These are phyloP conservation scores for Luscinia megarhynchos DNA, from an alignment of 2,797 vertebrate species.

Conservation along the genomic window DNA sequence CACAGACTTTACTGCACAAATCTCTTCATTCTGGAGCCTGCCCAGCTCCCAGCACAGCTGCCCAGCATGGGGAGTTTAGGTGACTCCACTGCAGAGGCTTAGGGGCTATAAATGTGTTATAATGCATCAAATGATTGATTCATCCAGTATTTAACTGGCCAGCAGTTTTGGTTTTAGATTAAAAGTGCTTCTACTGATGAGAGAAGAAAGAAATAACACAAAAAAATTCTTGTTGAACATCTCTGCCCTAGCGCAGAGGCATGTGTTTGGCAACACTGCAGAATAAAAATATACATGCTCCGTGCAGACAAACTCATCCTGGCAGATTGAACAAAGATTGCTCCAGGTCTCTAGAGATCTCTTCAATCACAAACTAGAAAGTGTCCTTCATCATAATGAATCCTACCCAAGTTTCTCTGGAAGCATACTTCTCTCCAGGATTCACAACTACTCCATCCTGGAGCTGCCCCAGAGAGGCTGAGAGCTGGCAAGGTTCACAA, in stretches of 20 bases:
- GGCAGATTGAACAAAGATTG: constrained; percentile 38
- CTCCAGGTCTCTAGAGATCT: constrained; percentile 24
- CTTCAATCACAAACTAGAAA: constrained; percentile 19
- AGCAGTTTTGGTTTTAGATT: background rate
- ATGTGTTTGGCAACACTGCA: constrained; percentile 21
- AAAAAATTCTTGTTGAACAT: background rate
- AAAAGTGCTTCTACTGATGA: background rate
- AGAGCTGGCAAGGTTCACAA: background rate
- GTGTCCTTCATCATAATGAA: constrained; percentile 33
- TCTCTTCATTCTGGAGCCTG: background rate
- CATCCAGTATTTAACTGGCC: background rate
- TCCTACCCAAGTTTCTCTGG: constrained; percentile 17
- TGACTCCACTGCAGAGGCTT: background rate
- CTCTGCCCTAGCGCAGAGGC: background rate
- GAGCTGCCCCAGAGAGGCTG: constrained; percentile 5
- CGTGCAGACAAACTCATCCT: constrained; percentile 43
- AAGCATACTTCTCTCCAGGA: background rate
- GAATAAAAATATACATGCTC: constrained; percentile 41
- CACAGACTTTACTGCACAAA: background rate
- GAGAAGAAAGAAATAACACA: background rate
- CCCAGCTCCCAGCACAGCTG: background rate
- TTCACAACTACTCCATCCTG: background rate
- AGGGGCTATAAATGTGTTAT: background rate
- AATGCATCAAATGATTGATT: background rate
- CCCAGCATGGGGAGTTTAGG: background rate